A percentile compares a stretch with the other conserved stretches of the same genome.
These are phyloP conservation scores for Dicyrtoma fusca DNA, from an alignment of 2,888 invertebrate genomes.

Conservation along the genomic window DNA sequence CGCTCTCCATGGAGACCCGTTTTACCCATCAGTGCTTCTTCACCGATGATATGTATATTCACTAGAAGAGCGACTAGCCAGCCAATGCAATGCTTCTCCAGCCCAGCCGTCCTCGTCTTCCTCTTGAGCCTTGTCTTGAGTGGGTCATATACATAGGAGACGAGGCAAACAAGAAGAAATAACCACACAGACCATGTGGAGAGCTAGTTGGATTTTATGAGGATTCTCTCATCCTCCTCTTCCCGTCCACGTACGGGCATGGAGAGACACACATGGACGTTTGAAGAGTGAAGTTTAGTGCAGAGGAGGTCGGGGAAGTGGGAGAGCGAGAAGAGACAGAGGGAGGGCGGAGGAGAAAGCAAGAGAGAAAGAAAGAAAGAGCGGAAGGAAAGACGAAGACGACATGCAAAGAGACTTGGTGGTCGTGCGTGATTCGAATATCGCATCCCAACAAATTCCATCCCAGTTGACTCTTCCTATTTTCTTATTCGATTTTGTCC, in stretches of 20 bases:
- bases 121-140: slow-evolving; percentile 9
- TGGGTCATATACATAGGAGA: too few species aligned
- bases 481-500: slow-evolving; percentile 48
- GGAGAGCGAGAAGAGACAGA: slow-evolving; percentile 9
- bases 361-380: slow-evolving; percentile 32
- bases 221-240: slow-evolving; percentile 20
- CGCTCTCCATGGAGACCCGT: too few species aligned
- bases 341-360: slow-evolving; percentile 23
- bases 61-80: too few species aligned
- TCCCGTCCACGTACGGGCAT: too few species aligned
- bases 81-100: too few species aligned
- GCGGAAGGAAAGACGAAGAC: slow-evolving; percentile 33
- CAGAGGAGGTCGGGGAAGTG: slow-evolving; percentile 5
- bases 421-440: slow-evolving; percentile 50
- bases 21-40: too few species aligned
- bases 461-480: slow-evolving; percentile 48
- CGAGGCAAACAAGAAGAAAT: too few species aligned
- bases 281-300: slow-evolving; percentile 23
- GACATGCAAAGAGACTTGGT: slow-evolving; percentile 48
- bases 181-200: slow-evolving; percentile 37
- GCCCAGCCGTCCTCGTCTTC: background rate
- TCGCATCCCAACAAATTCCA: slow-evolving; percentile 43
- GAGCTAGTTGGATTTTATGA: slow-evolving; percentile 35
- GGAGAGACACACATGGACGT: slow-evolving; percentile 14
- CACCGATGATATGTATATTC: too few species aligned